Conservation (phyloP, 2,888 invertebrate genomes). For the Diplazon laetatorius region DNA sequence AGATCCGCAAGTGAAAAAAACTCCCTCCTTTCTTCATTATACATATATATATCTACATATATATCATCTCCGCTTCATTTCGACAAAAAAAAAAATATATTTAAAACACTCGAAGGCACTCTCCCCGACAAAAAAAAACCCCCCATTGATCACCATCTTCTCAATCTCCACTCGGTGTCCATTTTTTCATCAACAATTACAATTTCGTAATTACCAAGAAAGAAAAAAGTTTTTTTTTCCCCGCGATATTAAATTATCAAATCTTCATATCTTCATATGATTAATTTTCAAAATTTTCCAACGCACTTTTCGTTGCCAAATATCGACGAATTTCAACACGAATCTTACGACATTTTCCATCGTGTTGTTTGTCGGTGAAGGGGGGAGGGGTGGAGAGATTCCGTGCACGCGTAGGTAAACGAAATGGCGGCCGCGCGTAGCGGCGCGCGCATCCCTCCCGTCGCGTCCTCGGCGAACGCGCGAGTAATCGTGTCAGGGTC, state of each 20-base stretch:
- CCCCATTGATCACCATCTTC: conserved; percentile 31
- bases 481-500: conserved; percentile 58
- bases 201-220: neutral
- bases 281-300: neutral
- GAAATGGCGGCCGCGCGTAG: conserved; percentile 11
- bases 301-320: no score
- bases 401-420: neutral
- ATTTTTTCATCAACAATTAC: neutral
- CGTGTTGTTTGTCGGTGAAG: neutral
- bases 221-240: neutral
- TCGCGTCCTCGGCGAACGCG: conserved; percentile 26
- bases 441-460: conserved; percentile 25
- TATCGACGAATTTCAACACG: no score
- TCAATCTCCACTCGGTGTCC: neutral
- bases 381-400: no score
- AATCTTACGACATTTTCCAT: neutral
- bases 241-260: neutral
- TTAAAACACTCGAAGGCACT: conserved; percentile 71
- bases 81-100: no score
- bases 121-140: conserved; percentile 58
- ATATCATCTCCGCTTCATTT: conserved; percentile 43
- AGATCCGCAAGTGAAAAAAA: neutral
- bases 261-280: no score
- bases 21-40: neutral
- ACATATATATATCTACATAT: no score